A percentile compares a stretch with the other conserved stretches of the same genome.
Conservation (phyloP, 2,888 invertebrate species). For the Rosalia funebris region DNA sequence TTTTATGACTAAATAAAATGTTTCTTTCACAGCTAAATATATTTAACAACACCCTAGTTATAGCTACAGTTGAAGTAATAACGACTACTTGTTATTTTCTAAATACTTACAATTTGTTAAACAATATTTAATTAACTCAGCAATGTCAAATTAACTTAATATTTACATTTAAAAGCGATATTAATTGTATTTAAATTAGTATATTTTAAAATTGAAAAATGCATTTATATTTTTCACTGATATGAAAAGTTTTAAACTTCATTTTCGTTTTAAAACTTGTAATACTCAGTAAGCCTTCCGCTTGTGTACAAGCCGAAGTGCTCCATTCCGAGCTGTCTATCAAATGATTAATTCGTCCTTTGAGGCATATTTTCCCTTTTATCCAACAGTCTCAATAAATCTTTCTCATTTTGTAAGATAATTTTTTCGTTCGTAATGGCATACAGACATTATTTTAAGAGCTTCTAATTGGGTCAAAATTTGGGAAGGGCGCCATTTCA, state of each 20-base stretch:
- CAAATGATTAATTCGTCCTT: slow-evolving; percentile 2
- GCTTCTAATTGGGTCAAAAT: not conserved
- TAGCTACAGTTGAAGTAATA: no score
- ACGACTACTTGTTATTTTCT: no score
- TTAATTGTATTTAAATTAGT: no score
- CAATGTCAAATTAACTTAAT: no score
- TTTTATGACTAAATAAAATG: no score
- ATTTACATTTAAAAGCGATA: no score
- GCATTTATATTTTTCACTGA: not conserved
- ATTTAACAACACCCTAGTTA: no score
- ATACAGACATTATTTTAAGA: not conserved
- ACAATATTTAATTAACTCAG: no score
- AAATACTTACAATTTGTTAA: no score
- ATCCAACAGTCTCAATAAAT: not conserved
- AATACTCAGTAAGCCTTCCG: not conserved
- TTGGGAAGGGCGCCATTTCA: not conserved
- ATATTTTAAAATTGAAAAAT: no score
- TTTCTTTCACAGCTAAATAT: no score
- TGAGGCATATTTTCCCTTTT: not conserved
- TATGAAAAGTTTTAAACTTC: not conserved
- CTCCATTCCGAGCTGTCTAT: not conserved
- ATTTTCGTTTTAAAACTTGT: not conserved
- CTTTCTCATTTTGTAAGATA: slow-evolving; percentile 1
- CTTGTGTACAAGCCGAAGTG: not conserved
- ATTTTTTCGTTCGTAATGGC: not conserved